phyloP scores from a whole-genome alignment of 92 coral and sea anemone species.

The Hydrozoanthus gracilis region DNA sequence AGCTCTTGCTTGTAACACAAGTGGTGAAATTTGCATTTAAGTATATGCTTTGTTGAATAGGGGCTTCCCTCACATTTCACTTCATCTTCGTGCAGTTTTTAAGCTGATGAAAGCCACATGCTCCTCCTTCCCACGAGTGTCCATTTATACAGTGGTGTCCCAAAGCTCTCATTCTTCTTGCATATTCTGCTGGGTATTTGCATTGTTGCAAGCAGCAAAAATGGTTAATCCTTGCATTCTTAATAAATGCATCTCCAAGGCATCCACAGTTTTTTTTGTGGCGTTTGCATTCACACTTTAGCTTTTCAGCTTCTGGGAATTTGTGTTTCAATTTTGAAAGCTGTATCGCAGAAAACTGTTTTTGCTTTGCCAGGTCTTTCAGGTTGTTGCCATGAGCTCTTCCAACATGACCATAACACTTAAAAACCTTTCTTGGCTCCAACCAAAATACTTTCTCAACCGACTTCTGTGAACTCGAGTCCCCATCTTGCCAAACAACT shows the following conservation, averaged over 20 bases:
- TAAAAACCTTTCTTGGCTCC: slow-evolving; percentile 40
- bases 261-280: slow-evolving; percentile 59
- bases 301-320: slow-evolving; percentile 46
- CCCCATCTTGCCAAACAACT: slow-evolving; percentile 65
- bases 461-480: slow-evolving; percentile 46
- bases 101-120: slow-evolving; percentile 11
- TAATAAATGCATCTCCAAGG: slow-evolving; percentile 36
- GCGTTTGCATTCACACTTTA: slow-evolving; percentile 43
- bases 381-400: slow-evolving; percentile 51
- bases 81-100: background rate
- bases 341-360: too few relatives aligned
- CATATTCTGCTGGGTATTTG: slow-evolving; percentile 39
- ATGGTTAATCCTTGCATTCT: slow-evolving; percentile 30
- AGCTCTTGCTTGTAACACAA: slow-evolving; percentile 22
- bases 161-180: slow-evolving; percentile 41
- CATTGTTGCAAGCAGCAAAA: slow-evolving; percentile 52
- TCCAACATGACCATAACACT: slow-evolving; percentile 67
- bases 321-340: background rate
- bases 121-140: slow-evolving; percentile 24
- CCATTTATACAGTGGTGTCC: slow-evolving; percentile 36
- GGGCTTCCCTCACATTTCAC: background rate
- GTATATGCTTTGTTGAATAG: background rate
- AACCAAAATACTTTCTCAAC: slow-evolving; percentile 33
- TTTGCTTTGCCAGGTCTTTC: too few relatives aligned
- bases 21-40: background rate